Evolutionary conservation across 37 sponge, comb jelly and placozoan species (phyloP).

Genomic region (Cliona cf. orientalis): DNA sequence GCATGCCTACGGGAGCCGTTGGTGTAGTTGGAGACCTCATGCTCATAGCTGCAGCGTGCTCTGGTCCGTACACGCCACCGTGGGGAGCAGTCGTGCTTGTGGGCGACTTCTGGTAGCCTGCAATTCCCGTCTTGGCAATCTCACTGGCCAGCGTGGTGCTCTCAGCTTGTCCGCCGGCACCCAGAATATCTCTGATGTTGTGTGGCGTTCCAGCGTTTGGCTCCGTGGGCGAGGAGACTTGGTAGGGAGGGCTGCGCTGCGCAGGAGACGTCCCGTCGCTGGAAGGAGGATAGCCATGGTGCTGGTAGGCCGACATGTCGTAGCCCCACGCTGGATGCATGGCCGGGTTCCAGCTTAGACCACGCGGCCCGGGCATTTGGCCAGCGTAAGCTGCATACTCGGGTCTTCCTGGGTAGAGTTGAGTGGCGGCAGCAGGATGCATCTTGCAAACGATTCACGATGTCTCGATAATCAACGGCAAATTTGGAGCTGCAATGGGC

Average conservation of each 20-base stretch:
- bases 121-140: constrained; percentile 73
- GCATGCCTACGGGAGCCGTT: neutral
- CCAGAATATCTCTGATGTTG: constrained; percentile 76
- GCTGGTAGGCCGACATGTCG: constrained; percentile 43
- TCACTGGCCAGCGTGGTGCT: constrained; percentile 63
- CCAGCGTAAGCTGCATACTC: constrained; percentile 23
- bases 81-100: constrained; percentile 59
- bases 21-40: constrained; percentile 60
- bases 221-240: constrained; percentile 35
- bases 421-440: constrained; percentile 35
- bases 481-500: too few relatives aligned
- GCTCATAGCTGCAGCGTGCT: constrained; percentile 12
- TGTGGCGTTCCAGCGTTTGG: constrained; percentile 42
- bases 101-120: constrained; percentile 72
- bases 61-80: constrained; percentile 24
- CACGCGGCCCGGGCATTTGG: constrained; percentile 9
- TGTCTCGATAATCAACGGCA: too few relatives aligned
- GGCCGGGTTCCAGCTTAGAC: constrained; percentile 56
- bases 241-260: constrained; percentile 38
- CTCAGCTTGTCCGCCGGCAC: constrained; percentile 43
- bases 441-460: too few relatives aligned
- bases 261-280: too few relatives aligned
- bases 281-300: constrained; percentile 2
- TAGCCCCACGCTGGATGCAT: constrained; percentile 56
- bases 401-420: constrained; percentile 40